Base-by-base conservation (phyloP, 2,888 invertebrate genomes). In the Drosophila ochracea region DNA sequence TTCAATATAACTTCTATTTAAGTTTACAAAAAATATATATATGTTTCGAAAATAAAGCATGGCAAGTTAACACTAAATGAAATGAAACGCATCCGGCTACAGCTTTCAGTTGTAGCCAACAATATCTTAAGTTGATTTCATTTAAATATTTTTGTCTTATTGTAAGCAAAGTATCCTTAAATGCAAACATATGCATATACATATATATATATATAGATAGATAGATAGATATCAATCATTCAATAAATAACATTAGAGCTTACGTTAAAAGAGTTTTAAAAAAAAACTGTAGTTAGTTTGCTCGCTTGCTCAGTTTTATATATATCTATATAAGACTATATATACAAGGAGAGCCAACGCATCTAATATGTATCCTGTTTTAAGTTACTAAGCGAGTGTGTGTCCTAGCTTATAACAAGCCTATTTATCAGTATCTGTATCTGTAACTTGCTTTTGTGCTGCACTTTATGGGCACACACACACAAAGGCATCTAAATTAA, bases 401-500 rank as follows among this genome's bases (percentile, higher is more conserved):
- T 76, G 80, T 86, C 76, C 82, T 88, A 84, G 84, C 84, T 85
- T 85, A 85, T 70, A 62, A 74, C 77, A 82, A 85, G 80, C 80
- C 68, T 88, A 85, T 78, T 71, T 63, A 47, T 71, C 62, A 65
- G 66, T 79, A 78, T 67, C 30, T 30, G 50, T 79, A 83, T 76
- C 50, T 78, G 82, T 82, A 80, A 73, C 50, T 79, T 72, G 64
- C 33, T 74, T 78, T 75, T 73, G 75, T 80, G 83, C 80, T 82
- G 81, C 82, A 74, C 80, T 65, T 75, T 59, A 61, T 80, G 74
- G 74, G 80, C 80, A 78, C 82, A 71, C 80, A 81, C 80, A 78
- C 82, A 77, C 73, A 83, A 74, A 84, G 80, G 89, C 86, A 92
- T 91, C 91, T 92, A 92, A 84, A 92, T 92, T 84, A 88, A 84